Base-by-base conservation (phyloP, 2,888 invertebrate species). In the Oscheius myriophilus region DNA sequence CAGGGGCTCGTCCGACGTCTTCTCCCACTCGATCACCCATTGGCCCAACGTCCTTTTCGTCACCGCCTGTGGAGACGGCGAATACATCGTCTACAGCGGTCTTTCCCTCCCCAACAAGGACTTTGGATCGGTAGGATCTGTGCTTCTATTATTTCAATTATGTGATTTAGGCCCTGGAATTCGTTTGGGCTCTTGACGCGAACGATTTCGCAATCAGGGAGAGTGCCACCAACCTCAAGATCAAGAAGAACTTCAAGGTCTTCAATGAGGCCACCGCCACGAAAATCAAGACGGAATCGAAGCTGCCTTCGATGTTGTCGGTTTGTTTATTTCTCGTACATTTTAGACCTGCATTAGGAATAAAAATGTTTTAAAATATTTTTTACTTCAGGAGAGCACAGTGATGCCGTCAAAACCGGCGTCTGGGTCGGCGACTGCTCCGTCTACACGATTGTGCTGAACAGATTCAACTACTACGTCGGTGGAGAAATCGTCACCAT, bases 11-110 rank as follows among this genome's bases (percentile, higher is more conserved):
- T 98, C 97, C 87, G 98, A 98, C 89, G 96, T 98, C 74, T 98
- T 97, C 87, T 98, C 98, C 0, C 98, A 99, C 87, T 96, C 94
- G 0, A 94, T 98, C 75, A 93, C 93, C 39, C 98, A 98, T 88
- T 98, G 96, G 89, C 96, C 97, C 0, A 98, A 99, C 87, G 98
- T 98, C 18, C 91, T 78, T 21, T 80, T 78, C 59, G 92, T 93
- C 3, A 97, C 96, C 0, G 97, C 97, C 1, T 98, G 98, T 86
- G 98, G 98, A 1, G 98, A 99, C 88, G 98, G 98, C 16, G 98
- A 99, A 87, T 99, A 96, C 88, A 98, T 99, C 58, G 97, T 99
- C 82, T 98, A 99, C 89, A 99, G 98, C 0, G 95, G 98, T 0
- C 96, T 98, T 96, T 97, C 97, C 0, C 89, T 99, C 74, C 90